Conservation (phyloP, 1,140 invertebrate species). For the Meloidogyne chitwoodi region DNA sequence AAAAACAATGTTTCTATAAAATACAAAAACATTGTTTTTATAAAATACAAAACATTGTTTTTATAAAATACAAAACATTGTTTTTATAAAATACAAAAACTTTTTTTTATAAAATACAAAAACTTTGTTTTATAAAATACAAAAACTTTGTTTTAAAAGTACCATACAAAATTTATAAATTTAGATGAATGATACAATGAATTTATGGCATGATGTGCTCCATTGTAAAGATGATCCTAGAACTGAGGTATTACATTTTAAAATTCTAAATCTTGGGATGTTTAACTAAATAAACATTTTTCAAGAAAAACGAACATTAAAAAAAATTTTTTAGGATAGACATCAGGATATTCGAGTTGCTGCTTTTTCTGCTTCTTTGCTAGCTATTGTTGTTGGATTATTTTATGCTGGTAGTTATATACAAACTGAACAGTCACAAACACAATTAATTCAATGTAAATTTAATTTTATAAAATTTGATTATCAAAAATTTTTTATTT, state of each 20-base stretch:
- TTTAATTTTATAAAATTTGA: background rate
- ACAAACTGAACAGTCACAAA: slow-evolving; percentile 38
- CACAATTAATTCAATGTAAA: slow-evolving; percentile 48
- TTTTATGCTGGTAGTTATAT: slow-evolving; percentile 54
- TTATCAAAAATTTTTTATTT: background rate
- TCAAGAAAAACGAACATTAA: no score
- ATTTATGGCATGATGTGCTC: slow-evolving; percentile 50
- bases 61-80: no score
- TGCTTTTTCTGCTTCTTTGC: slow-evolving; percentile 28
- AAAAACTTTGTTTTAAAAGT: no score
- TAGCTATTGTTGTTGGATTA: slow-evolving; percentile 35
- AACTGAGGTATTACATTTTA: background rate
- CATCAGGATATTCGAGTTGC: slow-evolving; percentile 41
- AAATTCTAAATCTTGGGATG: no score
- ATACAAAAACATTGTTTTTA: no score
- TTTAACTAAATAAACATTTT: no score
- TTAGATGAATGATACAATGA: slow-evolving; percentile 56
- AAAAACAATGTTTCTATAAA: no score
- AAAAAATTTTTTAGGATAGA: slow-evolving; percentile 11
- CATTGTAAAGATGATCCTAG: slow-evolving; percentile 38
- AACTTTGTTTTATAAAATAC: no score
- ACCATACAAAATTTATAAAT: no score
- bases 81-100: no score
- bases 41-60: no score
- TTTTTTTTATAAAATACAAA: no score